phyloP scores from a whole-genome alignment of 2,797 vertebrate species.

The Sebastes taczanowskii region DNA sequence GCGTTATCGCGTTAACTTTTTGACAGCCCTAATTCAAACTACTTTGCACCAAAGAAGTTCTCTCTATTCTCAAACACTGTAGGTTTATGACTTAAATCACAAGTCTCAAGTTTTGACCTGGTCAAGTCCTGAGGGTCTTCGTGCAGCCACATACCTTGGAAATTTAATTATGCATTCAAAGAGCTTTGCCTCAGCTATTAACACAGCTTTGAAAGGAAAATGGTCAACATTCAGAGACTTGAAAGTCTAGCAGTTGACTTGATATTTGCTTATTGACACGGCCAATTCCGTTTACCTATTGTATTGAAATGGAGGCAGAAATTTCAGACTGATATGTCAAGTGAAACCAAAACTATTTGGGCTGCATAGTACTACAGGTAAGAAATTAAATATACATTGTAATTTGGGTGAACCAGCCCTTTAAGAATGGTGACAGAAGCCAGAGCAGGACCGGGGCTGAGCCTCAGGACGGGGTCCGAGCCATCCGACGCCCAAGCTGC shows the following conservation, averaged over 20 bases:
- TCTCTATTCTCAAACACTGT: background rate
- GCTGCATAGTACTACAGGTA: no score
- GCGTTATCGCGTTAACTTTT: no score
- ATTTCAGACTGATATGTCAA: no score
- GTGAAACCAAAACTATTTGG: no score
- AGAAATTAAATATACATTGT: no score
- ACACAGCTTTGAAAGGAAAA: background rate
- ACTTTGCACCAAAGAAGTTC: background rate
- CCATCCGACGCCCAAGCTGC: background rate
- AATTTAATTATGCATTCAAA: background rate
- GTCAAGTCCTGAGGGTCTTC: background rate
- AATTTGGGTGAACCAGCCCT: background rate
- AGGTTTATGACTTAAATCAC: background rate
- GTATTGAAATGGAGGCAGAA: no score
- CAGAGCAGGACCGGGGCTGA: background rate
- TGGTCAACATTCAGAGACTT: background rate
- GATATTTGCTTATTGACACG: background rate
- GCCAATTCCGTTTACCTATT: no score
- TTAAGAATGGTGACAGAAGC: background rate
- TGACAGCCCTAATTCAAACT: no score
- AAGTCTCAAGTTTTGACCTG: background rate
- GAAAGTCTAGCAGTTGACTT: background rate
- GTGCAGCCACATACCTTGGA: background rate
- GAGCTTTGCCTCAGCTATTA: background rate
- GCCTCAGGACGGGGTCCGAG: background rate